These are phyloP conservation scores for Pseudopleuronectes americanus DNA, from an alignment of 2,797 vertebrate species.

Conservation along the genomic window DNA sequence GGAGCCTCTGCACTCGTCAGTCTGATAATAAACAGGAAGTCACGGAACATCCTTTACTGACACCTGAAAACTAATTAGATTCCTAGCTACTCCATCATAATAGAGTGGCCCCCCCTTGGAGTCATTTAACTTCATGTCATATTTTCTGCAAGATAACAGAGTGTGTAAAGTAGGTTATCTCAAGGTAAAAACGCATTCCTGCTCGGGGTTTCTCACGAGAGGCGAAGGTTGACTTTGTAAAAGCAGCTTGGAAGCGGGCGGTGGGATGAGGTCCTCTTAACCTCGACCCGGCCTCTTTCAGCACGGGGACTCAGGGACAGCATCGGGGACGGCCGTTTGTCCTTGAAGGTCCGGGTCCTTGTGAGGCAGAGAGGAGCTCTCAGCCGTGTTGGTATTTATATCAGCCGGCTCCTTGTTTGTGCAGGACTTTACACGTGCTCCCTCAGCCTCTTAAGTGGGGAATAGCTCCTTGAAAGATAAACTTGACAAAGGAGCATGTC, in stretches of 20 bases:
- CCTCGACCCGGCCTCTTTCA: conserved; percentile 76
- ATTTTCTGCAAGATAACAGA: conserved; percentile 20
- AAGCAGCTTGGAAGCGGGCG: conserved; percentile 44
- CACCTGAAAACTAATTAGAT: conserved; percentile 65
- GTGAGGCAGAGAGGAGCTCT: conserved; percentile 70
- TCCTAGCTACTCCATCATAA: conserved; percentile 34
- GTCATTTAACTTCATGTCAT: conserved; percentile 32
- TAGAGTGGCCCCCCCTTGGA: conserved; percentile 4
- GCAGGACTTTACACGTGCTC: conserved; percentile 60
- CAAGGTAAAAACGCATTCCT: conserved; percentile 39
- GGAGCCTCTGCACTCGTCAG: conserved; percentile 59
- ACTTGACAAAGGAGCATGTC: conserved; percentile 69
- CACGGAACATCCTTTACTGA: conserved; percentile 58
- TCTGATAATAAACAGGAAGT: conserved; percentile 65
- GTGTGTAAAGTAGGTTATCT: conserved; percentile 64
- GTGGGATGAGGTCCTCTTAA: conserved; percentile 66
- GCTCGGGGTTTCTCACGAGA: conserved; percentile 48
- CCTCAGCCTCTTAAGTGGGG: conserved; percentile 66
- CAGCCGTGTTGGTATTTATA: conserved; percentile 79
- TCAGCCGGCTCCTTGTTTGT: conserved; percentile 68
- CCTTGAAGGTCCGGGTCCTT: conserved; percentile 76
- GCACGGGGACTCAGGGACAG: conserved; percentile 69
- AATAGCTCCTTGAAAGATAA: conserved; percentile 76
- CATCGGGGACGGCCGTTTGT: conserved; percentile 72
- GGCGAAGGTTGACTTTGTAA: conserved; percentile 69